These are phyloP conservation scores for Pangasius mekongensis DNA, from an alignment of 2,797 vertebrate species.

Conservation along the genomic window DNA sequence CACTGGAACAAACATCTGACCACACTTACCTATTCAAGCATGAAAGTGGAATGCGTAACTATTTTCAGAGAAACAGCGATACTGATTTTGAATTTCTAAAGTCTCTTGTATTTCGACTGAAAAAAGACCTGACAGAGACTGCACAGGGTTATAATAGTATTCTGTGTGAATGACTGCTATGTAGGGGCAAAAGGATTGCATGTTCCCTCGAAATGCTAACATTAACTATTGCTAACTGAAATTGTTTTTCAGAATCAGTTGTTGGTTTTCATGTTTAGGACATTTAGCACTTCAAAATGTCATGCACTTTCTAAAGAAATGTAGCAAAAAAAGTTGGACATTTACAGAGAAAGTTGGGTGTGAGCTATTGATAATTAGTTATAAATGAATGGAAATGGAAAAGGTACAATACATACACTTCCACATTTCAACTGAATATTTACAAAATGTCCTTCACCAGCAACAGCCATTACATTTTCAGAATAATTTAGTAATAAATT, in stretches of 20 bases:
- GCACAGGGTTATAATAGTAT: conserved; percentile 56
- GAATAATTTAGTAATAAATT: conserved; percentile 2
- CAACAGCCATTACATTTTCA: background rate
- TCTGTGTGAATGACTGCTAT: conserved; percentile 49
- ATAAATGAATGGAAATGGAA: background rate
- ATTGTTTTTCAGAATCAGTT: background rate
- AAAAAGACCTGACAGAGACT: conserved; percentile 55
- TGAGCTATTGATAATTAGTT: background rate
- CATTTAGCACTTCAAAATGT: background rate
- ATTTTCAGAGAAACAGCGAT: conserved; percentile 58
- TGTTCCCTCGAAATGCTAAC: background rate
- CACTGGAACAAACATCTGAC: conserved; percentile 20
- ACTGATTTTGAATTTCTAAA: conserved; percentile 46
- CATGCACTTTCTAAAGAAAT: background rate
- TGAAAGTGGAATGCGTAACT: conserved; percentile 26
- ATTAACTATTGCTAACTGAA: conserved; percentile 12
- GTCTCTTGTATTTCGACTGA: conserved; percentile 26
- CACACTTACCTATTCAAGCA: conserved; percentile 16
- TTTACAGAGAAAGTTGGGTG: background rate
- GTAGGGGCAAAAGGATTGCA: background rate
- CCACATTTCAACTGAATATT: background rate
- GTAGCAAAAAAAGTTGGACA: background rate
- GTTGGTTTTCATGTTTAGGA: background rate
- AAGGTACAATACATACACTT: background rate
- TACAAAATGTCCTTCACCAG: background rate